A percentile compares a stretch with the other conserved stretches of the same genome.
phyloP scores from a whole-genome alignment of 2,888 invertebrate species.

The Heteromurus nitidus region DNA sequence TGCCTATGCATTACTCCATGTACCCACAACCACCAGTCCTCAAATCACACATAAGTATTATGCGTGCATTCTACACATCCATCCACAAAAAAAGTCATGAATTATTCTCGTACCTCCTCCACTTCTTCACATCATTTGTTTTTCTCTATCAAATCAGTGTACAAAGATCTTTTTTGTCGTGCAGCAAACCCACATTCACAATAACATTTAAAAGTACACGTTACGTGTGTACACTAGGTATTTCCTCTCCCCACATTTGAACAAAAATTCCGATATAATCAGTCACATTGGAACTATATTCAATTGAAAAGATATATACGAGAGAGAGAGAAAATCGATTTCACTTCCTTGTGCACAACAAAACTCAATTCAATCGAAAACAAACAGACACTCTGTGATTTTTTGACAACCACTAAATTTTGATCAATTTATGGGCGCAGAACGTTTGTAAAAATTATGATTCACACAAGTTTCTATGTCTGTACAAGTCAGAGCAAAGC shows the following conservation, averaged over 20 bases:
- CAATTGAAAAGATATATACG: conserved; percentile 26
- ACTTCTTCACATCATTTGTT: not conserved
- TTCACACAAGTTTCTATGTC: not conserved
- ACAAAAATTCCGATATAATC: conserved; percentile 52
- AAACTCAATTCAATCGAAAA: conserved; percentile 18
- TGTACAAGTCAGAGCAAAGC: conserved; percentile 21
- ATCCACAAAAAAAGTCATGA: conserved; percentile 43
- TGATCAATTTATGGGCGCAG: conserved; percentile 59
- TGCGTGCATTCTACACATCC: conserved; percentile 12
- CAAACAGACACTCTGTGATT: conserved; percentile 30
- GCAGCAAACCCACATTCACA: no score
- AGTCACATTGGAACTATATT: conserved; percentile 35
- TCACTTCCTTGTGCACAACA: conserved; percentile 51
- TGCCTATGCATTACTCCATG: conserved; percentile 9
- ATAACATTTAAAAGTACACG: no score
- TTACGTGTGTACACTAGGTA: not conserved
- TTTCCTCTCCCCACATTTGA: conserved; percentile 10
- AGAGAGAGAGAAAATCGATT: conserved; percentile 60
- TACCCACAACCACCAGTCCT: not conserved
- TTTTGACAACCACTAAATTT: conserved; percentile 57
- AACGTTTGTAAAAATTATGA: conserved; percentile 26
- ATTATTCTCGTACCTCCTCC: conserved; percentile 46
- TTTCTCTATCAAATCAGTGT: conserved; percentile 1
- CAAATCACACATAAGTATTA: conserved; percentile 4
- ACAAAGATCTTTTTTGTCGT: not conserved